phyloP scores from a whole-genome alignment of 2,888 invertebrate species.

The Caenorhabditis imperialis region DNA sequence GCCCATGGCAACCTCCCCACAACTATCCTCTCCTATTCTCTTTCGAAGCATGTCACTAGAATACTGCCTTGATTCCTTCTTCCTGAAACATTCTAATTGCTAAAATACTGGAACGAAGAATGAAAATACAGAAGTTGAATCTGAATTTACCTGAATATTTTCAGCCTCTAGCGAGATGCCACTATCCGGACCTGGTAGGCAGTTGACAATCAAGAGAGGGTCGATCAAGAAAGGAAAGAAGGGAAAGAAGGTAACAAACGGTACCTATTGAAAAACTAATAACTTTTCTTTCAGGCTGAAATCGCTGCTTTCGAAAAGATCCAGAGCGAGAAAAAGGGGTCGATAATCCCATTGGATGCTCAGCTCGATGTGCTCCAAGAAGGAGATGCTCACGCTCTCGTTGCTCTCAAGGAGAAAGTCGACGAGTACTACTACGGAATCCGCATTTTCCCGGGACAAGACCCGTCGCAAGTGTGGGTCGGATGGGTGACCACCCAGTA shows the following conservation, averaged over 20 bases:
- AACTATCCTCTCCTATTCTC: background rate
- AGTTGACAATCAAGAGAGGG: constrained; percentile 64
- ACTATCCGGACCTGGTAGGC: constrained; percentile 73
- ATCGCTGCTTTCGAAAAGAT: constrained; percentile 22
- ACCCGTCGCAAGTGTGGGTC: constrained; percentile 93
- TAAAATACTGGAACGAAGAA: constrained; percentile 1
- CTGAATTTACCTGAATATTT: constrained; percentile 7
- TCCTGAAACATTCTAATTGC: constrained; percentile 22
- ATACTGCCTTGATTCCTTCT: constrained; percentile 13
- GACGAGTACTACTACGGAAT: constrained; percentile 96
- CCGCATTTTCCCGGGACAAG: constrained; percentile 92
- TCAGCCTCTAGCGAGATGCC: constrained; percentile 73
- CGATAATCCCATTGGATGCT: constrained; percentile 43
- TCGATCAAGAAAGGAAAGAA: constrained; percentile 70
- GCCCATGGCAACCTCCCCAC: constrained; percentile 3
- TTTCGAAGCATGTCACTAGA: constrained; percentile 1
- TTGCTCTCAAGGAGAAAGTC: constrained; percentile 81
- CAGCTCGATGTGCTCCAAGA: constrained; percentile 48
- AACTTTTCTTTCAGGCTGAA: constrained; percentile 44
- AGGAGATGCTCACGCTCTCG: constrained; percentile 59
- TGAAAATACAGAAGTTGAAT: background rate
- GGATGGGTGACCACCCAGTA: constrained; percentile 98
- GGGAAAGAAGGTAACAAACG: constrained; percentile 58
- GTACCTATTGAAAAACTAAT: background rate
- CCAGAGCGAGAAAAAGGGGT: constrained; percentile 41